These are phyloP conservation scores for Archivesica marissinica DNA, from an alignment of 1,140 invertebrate genomes.

Conservation along the genomic window DNA sequence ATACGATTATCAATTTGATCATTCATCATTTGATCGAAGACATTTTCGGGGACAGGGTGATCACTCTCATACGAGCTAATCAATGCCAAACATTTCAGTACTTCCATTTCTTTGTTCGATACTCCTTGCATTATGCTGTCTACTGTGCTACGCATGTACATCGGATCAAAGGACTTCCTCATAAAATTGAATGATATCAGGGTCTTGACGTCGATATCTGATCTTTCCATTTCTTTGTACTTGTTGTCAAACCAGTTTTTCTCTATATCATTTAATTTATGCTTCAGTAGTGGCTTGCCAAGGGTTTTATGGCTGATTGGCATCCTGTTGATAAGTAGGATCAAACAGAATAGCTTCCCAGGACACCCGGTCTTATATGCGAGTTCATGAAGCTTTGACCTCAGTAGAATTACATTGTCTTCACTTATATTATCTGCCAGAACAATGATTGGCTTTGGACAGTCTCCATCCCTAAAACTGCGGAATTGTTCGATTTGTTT, in stretches of 20 bases:
- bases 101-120: conserved; percentile 5
- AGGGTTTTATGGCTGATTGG: background rate
- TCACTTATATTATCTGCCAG: conserved; percentile 35
- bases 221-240: conserved; percentile 16
- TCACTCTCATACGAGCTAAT: conserved; percentile 32
- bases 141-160: background rate
- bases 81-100: conserved; percentile 4
- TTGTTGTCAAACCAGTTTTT: conserved; percentile 37
- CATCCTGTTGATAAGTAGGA: conserved; percentile 2
- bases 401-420: background rate
- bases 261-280: background rate
- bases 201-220: conserved; percentile 17
- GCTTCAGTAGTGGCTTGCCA: background rate
- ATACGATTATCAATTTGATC: background rate
- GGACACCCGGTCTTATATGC: conserved; percentile 29
- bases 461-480: conserved; percentile 20
- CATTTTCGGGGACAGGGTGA: conserved; percentile 25
- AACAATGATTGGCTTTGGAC: conserved; percentile 20
- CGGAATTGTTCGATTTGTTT: conserved; percentile 21
- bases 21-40: conserved; percentile 40
- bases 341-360: conserved; percentile 36
- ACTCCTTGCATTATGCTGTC: background rate
- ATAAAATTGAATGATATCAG: conserved; percentile 42
- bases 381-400: background rate
- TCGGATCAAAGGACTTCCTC: conserved; percentile 36